Evolutionary conservation across 1,140 invertebrate genomes (phyloP), one percentile per base, ranked within the genome.

Genomic region (Formica exsecta): DNA sequence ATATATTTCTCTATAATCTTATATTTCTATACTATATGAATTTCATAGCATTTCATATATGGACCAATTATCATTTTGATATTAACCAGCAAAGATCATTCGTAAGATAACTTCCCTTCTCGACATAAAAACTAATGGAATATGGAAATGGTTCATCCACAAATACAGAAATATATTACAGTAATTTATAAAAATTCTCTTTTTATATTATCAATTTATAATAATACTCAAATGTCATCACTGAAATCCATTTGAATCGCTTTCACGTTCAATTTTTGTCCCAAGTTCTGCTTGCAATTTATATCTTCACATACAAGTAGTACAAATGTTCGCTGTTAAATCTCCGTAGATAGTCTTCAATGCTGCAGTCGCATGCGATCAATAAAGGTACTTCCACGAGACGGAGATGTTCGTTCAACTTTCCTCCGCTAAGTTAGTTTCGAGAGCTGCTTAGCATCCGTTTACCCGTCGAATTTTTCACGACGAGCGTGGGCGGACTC

Each of bases 401-500:
- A 44, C 22, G 22, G 54, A 44, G 54, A 74, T n/a, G 36, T 73
- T 81, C 38, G 38, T 74, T 61, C 79, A 73, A 71, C 25, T 81
- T 81, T 59, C 36, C 68, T 74, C 13, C 68, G 29, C n/a, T 44
- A 86, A 89, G 71, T 89, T 89, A 89, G 87, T 89, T 89, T 85
- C 66, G n/a, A 80, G 85, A 89, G 74, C 88, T 89, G 77, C 88
- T 89, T 89, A 89, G 88, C 87, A 89, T 89, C 66, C 88, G 86
- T 77, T 89, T 89, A 89, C 73, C 86, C 88, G 65, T 86, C 83
- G 74, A 88, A 89, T 89, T 89, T 89, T 89, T 89, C 85, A 89
- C 44, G 65, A 73, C 73, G 62, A 86, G 38, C 87, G 66, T 73
- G 65, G 88, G 79, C 88, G 79, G 44, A 83, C 70, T 80, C 87